Conservation (phyloP, 2,888 invertebrate species). For the Leucozona laternaria region DNA sequence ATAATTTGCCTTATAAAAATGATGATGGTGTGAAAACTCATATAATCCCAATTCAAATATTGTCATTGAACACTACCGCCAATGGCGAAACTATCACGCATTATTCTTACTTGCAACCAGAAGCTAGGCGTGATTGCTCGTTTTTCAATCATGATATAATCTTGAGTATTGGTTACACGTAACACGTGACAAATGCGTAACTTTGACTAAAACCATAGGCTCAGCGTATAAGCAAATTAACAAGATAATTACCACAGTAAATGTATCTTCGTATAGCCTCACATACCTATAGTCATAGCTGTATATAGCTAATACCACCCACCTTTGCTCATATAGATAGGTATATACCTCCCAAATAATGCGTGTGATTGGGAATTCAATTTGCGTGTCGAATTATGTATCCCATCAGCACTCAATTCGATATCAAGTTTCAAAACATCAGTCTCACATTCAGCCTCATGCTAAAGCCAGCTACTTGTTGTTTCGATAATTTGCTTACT, state of each 20-base stretch:
- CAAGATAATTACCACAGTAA: constrained; percentile 44
- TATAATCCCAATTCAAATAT: constrained; percentile 30
- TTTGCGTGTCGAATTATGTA: constrained; percentile 50
- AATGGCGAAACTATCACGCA: neutral
- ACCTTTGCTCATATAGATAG: neutral
- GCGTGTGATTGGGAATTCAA: constrained; percentile 55
- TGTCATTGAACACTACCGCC: constrained; percentile 26
- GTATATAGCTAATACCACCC: neutral
- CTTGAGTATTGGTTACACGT: constrained; percentile 4
- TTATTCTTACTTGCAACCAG: neutral
- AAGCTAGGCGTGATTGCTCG: constrained; percentile 8
- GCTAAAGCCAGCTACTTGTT: neutral
- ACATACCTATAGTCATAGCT: neutral
- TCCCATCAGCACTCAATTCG: constrained; percentile 17
- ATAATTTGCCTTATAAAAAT: constrained; percentile 9
- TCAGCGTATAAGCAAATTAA: constrained; percentile 13
- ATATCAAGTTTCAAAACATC: constrained; percentile 55
- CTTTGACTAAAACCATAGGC: constrained; percentile 2
- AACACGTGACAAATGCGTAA: constrained; percentile 54
- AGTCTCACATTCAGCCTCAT: neutral
- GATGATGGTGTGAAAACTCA: neutral
- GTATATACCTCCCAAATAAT: neutral
- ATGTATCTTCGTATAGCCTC: neutral
- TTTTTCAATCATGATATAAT: constrained; percentile 20
- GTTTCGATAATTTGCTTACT: constrained; percentile 29